phyloP scores from a whole-genome alignment of 2,888 invertebrate genomes.

The Cantharis nigra region DNA sequence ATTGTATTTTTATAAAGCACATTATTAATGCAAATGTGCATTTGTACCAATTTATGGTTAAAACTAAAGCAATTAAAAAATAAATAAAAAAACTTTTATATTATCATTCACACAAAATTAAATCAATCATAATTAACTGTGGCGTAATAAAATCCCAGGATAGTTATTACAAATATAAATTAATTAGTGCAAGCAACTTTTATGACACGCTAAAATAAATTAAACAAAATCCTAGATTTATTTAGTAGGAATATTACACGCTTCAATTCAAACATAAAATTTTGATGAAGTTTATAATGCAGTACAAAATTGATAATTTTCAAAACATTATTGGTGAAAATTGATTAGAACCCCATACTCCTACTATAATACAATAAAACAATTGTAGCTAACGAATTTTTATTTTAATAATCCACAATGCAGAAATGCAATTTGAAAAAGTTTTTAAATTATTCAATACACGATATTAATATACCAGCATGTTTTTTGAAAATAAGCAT shows the following conservation, averaged over 20 bases:
- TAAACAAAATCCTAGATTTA: neutral
- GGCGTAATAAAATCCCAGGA: neutral
- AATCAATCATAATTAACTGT: neutral
- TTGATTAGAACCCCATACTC: neutral
- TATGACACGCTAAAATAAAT: neutral
- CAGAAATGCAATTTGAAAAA: neutral
- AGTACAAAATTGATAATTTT: neutral
- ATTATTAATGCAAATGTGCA: conserved; percentile 3
- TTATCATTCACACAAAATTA: neutral
- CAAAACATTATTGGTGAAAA: neutral
- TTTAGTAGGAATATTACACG: neutral
- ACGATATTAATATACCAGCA: too few species aligned
- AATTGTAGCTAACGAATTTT: neutral
- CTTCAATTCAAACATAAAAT: neutral
- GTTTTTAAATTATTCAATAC: neutral
- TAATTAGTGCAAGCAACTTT: neutral
- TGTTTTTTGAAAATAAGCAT: too few species aligned
- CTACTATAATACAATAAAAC: too few species aligned
- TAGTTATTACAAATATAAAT: conserved; percentile 1
- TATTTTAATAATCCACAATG: neutral
- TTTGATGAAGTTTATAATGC: neutral
- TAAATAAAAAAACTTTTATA: neutral
- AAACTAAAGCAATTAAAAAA: neutral
- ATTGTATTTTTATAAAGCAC: neutral
- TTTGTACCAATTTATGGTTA: neutral